Evolutionary conservation across 1,140 invertebrate species (phyloP).

Genomic region (Archegozetes longisetosus): DNA sequence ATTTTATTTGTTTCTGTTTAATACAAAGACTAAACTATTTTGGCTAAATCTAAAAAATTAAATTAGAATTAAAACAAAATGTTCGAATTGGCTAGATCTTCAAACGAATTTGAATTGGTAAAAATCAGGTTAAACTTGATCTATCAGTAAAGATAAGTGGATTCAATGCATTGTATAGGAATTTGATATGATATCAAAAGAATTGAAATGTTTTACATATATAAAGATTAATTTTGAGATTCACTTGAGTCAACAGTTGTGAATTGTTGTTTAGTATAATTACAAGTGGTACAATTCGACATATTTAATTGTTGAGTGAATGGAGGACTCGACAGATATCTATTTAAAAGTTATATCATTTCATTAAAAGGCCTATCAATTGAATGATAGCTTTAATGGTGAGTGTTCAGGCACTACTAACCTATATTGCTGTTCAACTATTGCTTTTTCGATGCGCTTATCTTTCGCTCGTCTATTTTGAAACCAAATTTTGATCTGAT

Average conservation of each 20-base stretch:
- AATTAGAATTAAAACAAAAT: no score
- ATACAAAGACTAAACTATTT: no score
- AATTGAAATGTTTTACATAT: no score
- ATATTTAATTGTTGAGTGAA: conserved; percentile 4
- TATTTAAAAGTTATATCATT: neutral
- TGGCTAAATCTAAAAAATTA: no score
- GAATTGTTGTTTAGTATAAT: conserved; percentile 12
- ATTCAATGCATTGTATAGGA: no score
- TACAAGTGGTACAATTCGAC: conserved; percentile 8
- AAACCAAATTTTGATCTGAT: conserved; percentile 90
- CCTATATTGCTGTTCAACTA: conserved; percentile 85
- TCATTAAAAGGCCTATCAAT: neutral
- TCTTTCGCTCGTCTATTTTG: conserved; percentile 89
- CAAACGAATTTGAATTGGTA: no score
- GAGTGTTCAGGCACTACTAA: conserved; percentile 26
- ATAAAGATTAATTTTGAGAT: neutral
- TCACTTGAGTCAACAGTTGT: no score
- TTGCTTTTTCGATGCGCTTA: conserved; percentile 86
- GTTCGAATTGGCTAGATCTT: no score
- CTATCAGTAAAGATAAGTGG: no score
- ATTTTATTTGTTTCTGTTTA: no score
- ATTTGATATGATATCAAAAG: no score
- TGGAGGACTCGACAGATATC: neutral
- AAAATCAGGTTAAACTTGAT: no score
- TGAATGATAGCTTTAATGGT: neutral